Evolutionary conservation across 2,113 vertebrate species (phyloP), one percentile per base, ranked within the genome.

Genomic region (Callipepla californica): DNA sequence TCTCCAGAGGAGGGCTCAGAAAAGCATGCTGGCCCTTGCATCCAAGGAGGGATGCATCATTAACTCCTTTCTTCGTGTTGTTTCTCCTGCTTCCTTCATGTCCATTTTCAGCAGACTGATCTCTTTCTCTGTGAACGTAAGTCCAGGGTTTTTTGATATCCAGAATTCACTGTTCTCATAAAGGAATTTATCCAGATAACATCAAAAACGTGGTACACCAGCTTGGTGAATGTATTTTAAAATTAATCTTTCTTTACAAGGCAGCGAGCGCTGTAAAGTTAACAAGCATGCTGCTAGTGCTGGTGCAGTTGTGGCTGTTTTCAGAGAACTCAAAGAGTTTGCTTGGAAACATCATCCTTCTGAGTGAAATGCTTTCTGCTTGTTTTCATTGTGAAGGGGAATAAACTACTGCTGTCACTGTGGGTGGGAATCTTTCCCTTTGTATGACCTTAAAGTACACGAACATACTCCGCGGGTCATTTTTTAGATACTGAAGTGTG

Each of bases 401-500:
- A 44, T 74, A 87, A 81, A 85, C 7, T 69, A 21, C 76, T 72
- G 32, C 59, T 53, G 38, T 84, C 45, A 23, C 12, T 67, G 25
- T 84, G 55, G 48, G n/a, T 72, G 10, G 1, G 59, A 83, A 59
- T 63, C n/a, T 58, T 72, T 65, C 58, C 7, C n/a, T 80, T 75
- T 1, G 1, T 78, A n/a, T 62, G 65, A 45, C 25, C 20, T 70
- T 65, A 30, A 68, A 92, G 50, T 87, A 77, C 67, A 51, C n/a
- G 21, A 25, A 80, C 59, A 65, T 61, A 34, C 16, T 90, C 3
- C 7, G 2, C n/a, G 73, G 77, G 53, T 44, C 25, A 8, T 61
- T 81, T 96, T 23, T 93, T 62, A 93, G 58, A 50, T 84, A 42
- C 42, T 32, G 36, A 90, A 76, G 67, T 21, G 28, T 75, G 47